phyloP scores from a whole-genome alignment of 2,888 invertebrate species.

The Proisotoma minuta region DNA sequence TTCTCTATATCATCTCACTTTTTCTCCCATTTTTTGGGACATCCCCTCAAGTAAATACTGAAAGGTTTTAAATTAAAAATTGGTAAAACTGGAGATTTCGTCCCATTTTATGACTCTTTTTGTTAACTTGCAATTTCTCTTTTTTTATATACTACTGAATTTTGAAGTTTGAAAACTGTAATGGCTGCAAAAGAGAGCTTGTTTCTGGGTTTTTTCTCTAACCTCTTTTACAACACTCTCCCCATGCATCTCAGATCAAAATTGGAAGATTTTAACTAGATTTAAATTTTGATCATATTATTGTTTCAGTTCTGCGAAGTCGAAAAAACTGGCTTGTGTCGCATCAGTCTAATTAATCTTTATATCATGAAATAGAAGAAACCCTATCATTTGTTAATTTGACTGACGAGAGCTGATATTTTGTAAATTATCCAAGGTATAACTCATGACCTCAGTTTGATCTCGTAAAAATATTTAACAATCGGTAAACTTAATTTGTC shows the following conservation, averaged over 20 bases:
- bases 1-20: too few species aligned
- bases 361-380: not conserved
- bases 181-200: conserved; percentile 44
- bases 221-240: conserved; percentile 16
- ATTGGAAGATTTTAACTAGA: not conserved
- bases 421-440: too few species aligned
- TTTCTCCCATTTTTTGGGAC: too few species aligned
- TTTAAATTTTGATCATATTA: not conserved
- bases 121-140: too few species aligned
- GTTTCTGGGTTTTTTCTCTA: conserved; percentile 30
- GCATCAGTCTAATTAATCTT: not conserved
- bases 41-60: too few species aligned
- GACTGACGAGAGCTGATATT: not conserved
- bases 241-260: not conserved
- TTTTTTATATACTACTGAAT: too few species aligned
- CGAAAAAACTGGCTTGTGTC: not conserved
- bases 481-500: conserved; percentile 12
- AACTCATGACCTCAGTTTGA: conserved; percentile 1
- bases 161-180: conserved; percentile 43
- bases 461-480: conserved; percentile 9
- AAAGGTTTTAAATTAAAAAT: too few species aligned
- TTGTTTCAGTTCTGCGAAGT: not conserved
- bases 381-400: not conserved
- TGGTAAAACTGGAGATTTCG: too few species aligned
- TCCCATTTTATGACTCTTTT: too few species aligned